Evolutionary conservation across 2,888 invertebrate species (phyloP).

Genomic region (Chrysotoxum bicinctum): DNA sequence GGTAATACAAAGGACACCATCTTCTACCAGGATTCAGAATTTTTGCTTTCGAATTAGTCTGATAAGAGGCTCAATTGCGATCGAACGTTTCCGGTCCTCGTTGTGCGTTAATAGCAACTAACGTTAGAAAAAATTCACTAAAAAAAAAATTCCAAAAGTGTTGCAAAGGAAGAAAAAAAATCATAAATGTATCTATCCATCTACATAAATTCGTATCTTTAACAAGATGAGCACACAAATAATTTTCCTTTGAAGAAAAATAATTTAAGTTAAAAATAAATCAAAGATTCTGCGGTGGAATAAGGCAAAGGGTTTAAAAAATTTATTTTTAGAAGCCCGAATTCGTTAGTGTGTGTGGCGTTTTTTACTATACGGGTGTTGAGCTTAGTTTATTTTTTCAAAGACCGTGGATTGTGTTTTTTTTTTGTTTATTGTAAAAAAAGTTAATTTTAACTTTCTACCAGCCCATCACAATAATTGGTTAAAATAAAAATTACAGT

Average conservation of each 20-base stretch:
- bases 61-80: slow-evolving; percentile 73
- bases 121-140: slow-evolving; percentile 18
- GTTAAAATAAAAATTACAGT: not conserved
- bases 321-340: not conserved
- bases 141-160: slow-evolving; percentile 4
- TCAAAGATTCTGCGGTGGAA: not conserved
- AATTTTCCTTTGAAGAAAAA: not conserved
- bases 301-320: not conserved
- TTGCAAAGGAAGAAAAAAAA: not conserved
- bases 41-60: slow-evolving; percentile 67
- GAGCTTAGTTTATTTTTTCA: not conserved
- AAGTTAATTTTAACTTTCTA: not conserved
- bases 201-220: not conserved
- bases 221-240: not conserved
- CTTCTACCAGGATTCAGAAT: slow-evolving; percentile 59
- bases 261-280: not conserved
- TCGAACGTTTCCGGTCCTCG: slow-evolving; percentile 72
- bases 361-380: not conserved
- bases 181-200: slow-evolving; percentile 19
- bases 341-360: not conserved
- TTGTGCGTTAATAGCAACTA: slow-evolving; percentile 39
- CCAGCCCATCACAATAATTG: not conserved
- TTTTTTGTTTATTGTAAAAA: not conserved
- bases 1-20: slow-evolving; percentile 43
- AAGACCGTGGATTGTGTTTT: not conserved